A percentile compares a stretch with the other conserved stretches of the same genome.
Conservation (phyloP, 2,797 vertebrate genomes). For the Crax fasciolata region DNA sequence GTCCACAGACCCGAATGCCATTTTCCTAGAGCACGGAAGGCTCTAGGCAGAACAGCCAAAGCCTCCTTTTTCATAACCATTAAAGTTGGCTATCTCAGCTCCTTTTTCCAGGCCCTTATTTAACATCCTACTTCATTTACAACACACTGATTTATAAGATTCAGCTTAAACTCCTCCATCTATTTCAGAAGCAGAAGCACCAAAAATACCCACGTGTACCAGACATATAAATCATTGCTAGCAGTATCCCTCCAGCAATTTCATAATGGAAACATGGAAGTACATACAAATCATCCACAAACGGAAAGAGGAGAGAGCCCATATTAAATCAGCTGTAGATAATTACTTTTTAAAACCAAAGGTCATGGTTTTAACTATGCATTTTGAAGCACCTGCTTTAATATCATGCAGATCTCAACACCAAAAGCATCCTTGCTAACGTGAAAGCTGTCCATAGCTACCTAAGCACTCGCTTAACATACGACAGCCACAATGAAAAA, state of each 20-base stretch:
- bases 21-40: not conserved
- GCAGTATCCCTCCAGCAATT: constrained; percentile 36
- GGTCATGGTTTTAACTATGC: not conserved
- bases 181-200: constrained; percentile 48
- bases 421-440: not conserved
- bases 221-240: constrained; percentile 52
- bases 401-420: not conserved
- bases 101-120: constrained; percentile 17
- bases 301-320: not conserved
- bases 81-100: not conserved
- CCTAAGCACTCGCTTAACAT: not conserved
- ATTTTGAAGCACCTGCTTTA: not conserved
- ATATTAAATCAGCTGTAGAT: not conserved
- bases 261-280: constrained; percentile 42
- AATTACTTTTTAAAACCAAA: constrained; percentile 41
- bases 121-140: constrained; percentile 49
- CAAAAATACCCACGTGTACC: constrained; percentile 4
- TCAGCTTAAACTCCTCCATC: constrained; percentile 40
- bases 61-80: not conserved
- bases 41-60: too few relatives aligned
- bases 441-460: not conserved
- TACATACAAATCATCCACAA: constrained; percentile 38
- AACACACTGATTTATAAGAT: constrained; percentile 53
- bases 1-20: not conserved
- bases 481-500: not conserved